phyloP scores from a whole-genome alignment of 2,888 invertebrate species.

The Beris morrisii region DNA sequence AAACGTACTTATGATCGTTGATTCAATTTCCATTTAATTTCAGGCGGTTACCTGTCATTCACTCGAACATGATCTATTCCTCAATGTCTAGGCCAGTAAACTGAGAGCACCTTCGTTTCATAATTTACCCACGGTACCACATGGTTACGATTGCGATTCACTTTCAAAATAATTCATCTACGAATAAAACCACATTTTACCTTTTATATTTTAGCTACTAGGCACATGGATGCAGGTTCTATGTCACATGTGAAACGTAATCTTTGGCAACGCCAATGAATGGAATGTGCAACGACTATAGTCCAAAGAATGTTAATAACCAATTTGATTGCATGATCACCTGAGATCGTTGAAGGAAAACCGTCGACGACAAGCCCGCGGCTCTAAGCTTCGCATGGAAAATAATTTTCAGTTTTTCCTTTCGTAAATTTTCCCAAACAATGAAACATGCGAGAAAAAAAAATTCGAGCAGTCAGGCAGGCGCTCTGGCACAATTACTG shows the following conservation, averaged over 20 bases:
- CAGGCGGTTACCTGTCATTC: conserved; percentile 16
- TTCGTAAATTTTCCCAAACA: conserved; percentile 30
- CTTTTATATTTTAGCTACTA: no score
- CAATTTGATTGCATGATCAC: no score
- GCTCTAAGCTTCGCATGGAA: neutral
- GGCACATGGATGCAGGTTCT: no score
- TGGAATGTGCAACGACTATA: no score
- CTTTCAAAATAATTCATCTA: conserved; percentile 21
- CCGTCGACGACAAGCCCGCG: no score
- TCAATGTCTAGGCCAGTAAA: conserved; percentile 27
- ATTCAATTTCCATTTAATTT: neutral
- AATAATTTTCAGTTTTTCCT: conserved; percentile 17
- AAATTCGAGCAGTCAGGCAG: neutral
- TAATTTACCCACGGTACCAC: neutral
- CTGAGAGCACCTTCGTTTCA: neutral
- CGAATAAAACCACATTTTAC: neutral
- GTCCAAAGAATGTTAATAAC: no score
- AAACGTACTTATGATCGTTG: neutral
- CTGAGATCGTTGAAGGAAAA: no score
- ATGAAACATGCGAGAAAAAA: conserved; percentile 17
- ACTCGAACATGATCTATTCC: conserved; percentile 16
- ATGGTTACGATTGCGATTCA: conserved; percentile 12
- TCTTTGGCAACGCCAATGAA: no score
- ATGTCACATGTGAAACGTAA: no score
- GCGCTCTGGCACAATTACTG: conserved; percentile 12